phyloP scores from a whole-genome alignment of 2,888 invertebrate species.

The Tuta absoluta region DNA sequence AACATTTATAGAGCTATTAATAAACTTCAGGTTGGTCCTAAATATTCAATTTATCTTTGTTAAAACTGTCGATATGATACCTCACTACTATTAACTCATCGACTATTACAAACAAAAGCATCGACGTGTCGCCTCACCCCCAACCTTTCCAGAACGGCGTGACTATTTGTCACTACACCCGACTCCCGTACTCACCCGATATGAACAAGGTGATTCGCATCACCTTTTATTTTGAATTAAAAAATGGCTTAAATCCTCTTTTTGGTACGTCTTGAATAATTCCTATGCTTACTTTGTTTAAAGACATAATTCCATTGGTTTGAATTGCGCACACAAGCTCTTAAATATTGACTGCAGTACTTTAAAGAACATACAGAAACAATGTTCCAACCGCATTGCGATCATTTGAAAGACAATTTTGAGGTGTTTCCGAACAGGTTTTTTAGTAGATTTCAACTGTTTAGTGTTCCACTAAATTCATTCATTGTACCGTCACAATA shows the following conservation, averaged over 20 bases:
- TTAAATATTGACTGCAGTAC: conserved; percentile 30
- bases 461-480: not conserved
- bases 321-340: not conserved
- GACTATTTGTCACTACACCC: conserved; percentile 79
- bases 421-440: conserved; percentile 49
- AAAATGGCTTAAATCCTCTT: conserved; percentile 42
- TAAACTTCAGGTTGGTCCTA: too few species aligned
- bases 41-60: too few species aligned
- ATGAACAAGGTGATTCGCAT: conserved; percentile 76
- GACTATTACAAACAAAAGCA: conserved; percentile 72
- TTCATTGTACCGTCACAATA: not conserved
- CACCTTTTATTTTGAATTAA: conserved; percentile 44
- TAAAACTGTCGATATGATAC: conserved; percentile 31
- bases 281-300: conserved; percentile 27
- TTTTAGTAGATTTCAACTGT: conserved; percentile 6
- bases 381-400: conserved; percentile 70
- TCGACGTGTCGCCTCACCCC: conserved; percentile 69
- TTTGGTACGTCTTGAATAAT: not conserved
- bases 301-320: not conserved
- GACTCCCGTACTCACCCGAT: conserved; percentile 76
- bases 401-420: conserved; percentile 69
- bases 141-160: conserved; percentile 72
- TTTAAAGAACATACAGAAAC: conserved; percentile 63
- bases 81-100: conserved; percentile 76
- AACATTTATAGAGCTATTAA: too few species aligned